These are phyloP conservation scores for Chrysodeixis includens DNA, from an alignment of 2,888 invertebrate genomes.

Conservation along the genomic window DNA sequence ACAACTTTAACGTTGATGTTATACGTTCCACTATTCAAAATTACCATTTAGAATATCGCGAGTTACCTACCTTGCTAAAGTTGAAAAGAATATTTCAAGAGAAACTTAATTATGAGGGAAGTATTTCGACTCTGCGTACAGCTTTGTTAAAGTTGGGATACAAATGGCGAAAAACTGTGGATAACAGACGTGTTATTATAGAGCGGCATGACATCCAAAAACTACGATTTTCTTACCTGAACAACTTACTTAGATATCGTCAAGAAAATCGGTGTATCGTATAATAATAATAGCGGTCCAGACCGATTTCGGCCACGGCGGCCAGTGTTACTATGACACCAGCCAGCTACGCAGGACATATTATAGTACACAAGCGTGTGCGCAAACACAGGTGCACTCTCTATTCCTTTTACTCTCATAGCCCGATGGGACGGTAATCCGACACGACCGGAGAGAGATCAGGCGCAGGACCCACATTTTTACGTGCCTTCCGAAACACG, in stretches of 20 bases:
- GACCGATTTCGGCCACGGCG: too few species aligned
- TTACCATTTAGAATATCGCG: slow-evolving; percentile 31
- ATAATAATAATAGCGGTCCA: too few species aligned
- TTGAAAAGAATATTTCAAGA: slow-evolving; percentile 23
- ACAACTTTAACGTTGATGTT: slow-evolving; percentile 18
- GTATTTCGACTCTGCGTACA: slow-evolving; percentile 26
- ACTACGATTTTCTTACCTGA: slow-evolving; percentile 20
- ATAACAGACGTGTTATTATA: slow-evolving; percentile 29
- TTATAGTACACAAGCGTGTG: too few species aligned
- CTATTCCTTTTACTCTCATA: too few species aligned
- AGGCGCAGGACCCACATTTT: too few species aligned
- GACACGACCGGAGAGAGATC: too few species aligned
- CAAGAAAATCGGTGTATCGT: slow-evolving; percentile 34
- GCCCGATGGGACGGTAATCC: too few species aligned
- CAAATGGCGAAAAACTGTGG: slow-evolving; percentile 37
- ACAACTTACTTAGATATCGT: slow-evolving; percentile 37
- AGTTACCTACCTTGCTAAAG: slow-evolving; percentile 36
- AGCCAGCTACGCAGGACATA: too few species aligned
- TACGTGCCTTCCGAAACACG: too few species aligned
- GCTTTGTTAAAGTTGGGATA: slow-evolving; percentile 35
- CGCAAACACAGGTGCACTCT: too few species aligned
- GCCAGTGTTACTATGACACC: too few species aligned
- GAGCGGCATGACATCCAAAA: slow-evolving; percentile 18
- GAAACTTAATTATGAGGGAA: background rate
- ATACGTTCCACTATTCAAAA: slow-evolving; percentile 38